Conservation (phyloP, 2,888 invertebrate species). For the Chymomyza caudatula region DNA sequence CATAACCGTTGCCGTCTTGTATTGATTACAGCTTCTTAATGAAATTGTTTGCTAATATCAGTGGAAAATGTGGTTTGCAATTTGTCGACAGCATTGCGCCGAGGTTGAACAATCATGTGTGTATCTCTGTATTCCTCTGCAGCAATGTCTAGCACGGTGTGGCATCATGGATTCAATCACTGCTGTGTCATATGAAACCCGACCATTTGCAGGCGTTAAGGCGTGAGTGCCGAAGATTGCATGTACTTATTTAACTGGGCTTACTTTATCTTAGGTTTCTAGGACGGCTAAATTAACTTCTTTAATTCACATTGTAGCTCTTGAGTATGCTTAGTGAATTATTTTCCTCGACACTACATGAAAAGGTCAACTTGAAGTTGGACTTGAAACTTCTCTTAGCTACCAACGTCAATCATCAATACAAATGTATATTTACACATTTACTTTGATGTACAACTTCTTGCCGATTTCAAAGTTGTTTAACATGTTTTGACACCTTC, state of each 20-base stretch:
- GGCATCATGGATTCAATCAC: conserved; percentile 49
- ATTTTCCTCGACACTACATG: too few relatives aligned
- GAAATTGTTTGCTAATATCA: conserved; percentile 72
- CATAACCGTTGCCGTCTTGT: conserved; percentile 20
- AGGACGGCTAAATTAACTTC: conserved; percentile 42
- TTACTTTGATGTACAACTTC: conserved; percentile 26
- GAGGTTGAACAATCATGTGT: conserved; percentile 15
- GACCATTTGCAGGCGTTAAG: conserved; percentile 29
- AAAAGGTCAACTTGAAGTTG: too few relatives aligned
- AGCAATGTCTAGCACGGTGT: not conserved
- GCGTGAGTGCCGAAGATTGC: conserved; percentile 47
- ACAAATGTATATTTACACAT: too few relatives aligned
- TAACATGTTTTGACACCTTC: conserved; percentile 63
- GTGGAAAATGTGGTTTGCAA: conserved; percentile 68
- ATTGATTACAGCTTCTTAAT: conserved; percentile 69
- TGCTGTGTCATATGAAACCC: conserved; percentile 49
- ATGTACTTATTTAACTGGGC: conserved; percentile 2
- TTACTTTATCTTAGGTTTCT: not conserved
- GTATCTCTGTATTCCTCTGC: not conserved
- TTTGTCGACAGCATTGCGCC: conserved; percentile 39
- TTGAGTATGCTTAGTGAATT: not conserved
- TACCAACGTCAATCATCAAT: too few relatives aligned
- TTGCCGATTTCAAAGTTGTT: conserved; percentile 26
- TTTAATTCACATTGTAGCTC: conserved; percentile 6
- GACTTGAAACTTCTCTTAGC: too few relatives aligned